A percentile compares a stretch with the other conserved stretches of the same genome.
These are phyloP conservation scores for Acanthosepion lycidas DNA, from an alignment of 2,888 invertebrate species.

Conservation along the genomic window DNA sequence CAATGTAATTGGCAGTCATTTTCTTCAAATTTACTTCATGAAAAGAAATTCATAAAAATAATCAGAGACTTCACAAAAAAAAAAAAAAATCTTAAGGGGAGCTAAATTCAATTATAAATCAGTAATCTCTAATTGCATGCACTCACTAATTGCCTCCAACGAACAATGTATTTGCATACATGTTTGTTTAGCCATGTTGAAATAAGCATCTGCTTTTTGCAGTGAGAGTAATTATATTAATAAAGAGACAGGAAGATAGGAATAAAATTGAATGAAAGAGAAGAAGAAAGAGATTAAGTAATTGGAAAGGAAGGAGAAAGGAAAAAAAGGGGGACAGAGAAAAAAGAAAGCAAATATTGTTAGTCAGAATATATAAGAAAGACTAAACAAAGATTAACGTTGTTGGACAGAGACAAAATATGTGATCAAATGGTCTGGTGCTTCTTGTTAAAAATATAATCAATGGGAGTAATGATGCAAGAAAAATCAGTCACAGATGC, in stretches of 20 bases:
- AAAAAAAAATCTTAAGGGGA: not conserved
- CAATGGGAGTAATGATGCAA: too few relatives aligned
- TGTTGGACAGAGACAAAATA: too few relatives aligned
- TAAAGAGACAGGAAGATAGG: not conserved
- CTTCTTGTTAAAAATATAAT: too few relatives aligned
- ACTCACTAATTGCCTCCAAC: not conserved
- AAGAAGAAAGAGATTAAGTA: not conserved
- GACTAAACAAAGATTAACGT: too few relatives aligned
- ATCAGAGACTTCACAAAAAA: not conserved
- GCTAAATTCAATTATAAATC: not conserved
- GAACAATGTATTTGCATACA: not conserved
- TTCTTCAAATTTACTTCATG: too few relatives aligned
- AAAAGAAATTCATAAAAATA: too few relatives aligned
- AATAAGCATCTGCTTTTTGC: constrained; percentile 44
- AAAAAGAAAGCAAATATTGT: too few relatives aligned
- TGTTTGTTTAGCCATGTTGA: not conserved
- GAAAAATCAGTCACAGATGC: too few relatives aligned
- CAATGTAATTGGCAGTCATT: too few relatives aligned
- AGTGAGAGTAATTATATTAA: not conserved
- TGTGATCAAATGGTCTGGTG: too few relatives aligned
- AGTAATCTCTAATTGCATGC: not conserved
- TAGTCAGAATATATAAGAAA: too few relatives aligned
- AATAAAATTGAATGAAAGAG: not conserved
- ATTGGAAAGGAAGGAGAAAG: not conserved
- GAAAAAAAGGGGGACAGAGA: not conserved